These are phyloP conservation scores for Cromileptes altivelis DNA, from an alignment of 2,113 vertebrate genomes.

Conservation along the genomic window DNA sequence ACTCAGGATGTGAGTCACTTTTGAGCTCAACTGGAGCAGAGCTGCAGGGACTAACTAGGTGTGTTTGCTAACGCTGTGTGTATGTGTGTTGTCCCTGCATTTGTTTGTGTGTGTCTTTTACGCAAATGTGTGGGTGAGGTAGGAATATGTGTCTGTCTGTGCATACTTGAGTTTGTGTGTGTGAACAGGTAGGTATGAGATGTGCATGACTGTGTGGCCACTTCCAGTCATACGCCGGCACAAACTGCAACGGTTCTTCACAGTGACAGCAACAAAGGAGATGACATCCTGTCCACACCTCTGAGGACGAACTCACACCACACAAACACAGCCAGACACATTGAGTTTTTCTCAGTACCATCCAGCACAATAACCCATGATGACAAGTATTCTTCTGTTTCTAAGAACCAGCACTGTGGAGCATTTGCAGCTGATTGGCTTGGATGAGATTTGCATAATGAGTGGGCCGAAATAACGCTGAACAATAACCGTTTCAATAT, in stretches of 20 bases:
- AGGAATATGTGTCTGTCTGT: constrained; percentile 13
- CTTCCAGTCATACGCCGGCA: constrained; percentile 17
- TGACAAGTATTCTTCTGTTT: constrained; percentile 58
- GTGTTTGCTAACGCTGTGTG: constrained; percentile 19
- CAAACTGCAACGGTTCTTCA: constrained; percentile 44
- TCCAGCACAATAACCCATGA: constrained; percentile 31
- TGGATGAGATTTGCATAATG: constrained; percentile 61
- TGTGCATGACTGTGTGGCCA: constrained; percentile 7
- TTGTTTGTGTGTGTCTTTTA: background rate
- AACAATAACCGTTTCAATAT: constrained; percentile 65
- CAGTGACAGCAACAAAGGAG: constrained; percentile 31
- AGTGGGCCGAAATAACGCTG: constrained; percentile 57
- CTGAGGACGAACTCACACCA: constrained; percentile 14
- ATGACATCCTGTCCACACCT: constrained; percentile 50
- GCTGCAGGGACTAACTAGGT: constrained; percentile 9
- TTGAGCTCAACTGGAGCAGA: constrained; percentile 13
- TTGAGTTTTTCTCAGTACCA: constrained; percentile 6
- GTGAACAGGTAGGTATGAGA: constrained; percentile 8
- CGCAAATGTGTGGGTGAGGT: background rate
- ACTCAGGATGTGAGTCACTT: constrained; percentile 23
- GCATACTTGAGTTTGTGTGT: constrained; percentile 14
- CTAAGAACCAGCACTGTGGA: constrained; percentile 34
- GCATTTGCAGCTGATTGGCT: constrained; percentile 61
- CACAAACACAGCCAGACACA: constrained; percentile 19
- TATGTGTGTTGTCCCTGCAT: background rate